These are phyloP conservation scores for Papilio protenor DNA, from an alignment of 2,888 invertebrate genomes.

Conservation along the genomic window DNA sequence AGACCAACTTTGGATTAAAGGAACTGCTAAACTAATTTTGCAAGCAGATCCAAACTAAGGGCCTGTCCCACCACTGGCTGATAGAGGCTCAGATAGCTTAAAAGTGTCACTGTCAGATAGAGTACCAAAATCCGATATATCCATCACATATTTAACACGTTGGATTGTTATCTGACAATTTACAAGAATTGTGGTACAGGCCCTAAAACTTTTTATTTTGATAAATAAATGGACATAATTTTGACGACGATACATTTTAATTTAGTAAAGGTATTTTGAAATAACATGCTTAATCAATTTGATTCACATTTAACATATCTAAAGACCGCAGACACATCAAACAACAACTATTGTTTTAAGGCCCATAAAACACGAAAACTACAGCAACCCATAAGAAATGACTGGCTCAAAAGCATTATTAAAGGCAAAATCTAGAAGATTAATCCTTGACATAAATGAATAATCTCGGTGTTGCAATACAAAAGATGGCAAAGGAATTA, in stretches of 20 bases:
- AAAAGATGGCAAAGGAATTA: constrained; percentile 59
- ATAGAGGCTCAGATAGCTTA: no score
- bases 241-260: no score
- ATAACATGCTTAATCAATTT: no score
- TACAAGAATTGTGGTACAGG: no score
- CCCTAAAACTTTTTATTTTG: neutral
- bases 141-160: no score
- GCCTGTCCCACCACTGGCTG: no score
- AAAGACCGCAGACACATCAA: neutral
- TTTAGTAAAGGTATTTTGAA: no score
- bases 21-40: neutral
- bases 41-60: neutral
- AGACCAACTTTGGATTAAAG: neutral
- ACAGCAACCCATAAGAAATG: neutral
- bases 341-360: neutral
- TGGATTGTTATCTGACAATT: no score
- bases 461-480: constrained; percentile 24
- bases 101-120: no score
- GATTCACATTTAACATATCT: neutral
- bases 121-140: no score
- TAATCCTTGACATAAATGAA: constrained; percentile 10
- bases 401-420: neutral
- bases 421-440: neutral
- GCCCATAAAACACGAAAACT: neutral
- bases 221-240: no score